A percentile compares a stretch with the other conserved stretches of the same genome.
Evolutionary conservation across 2,797 vertebrate genomes (phyloP).

Genomic region (Lepus oiostolus): DNA sequence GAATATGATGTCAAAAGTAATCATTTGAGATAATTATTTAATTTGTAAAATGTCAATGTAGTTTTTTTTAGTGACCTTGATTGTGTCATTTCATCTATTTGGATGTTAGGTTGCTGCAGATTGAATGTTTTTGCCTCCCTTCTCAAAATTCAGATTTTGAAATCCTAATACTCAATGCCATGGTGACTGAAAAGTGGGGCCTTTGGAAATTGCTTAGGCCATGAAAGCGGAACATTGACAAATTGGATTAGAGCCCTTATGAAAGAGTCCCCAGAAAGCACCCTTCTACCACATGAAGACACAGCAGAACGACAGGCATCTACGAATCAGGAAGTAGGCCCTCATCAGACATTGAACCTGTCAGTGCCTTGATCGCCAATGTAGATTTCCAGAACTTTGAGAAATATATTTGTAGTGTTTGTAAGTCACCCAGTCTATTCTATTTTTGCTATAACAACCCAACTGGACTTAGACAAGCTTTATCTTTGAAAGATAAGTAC

Average conservation of each 20-base stretch:
- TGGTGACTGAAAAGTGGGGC: not conserved
- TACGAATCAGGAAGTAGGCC: not conserved
- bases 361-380: not conserved
- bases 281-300: not conserved
- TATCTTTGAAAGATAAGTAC: not conserved
- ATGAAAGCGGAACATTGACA: not conserved
- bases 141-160: not conserved
- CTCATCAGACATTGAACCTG: not conserved
- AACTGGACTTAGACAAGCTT: not conserved
- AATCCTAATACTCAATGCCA: not conserved
- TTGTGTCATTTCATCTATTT: not conserved
- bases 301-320: not conserved
- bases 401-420: not conserved
- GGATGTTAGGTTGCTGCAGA: not conserved
- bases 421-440: not conserved
- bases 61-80: not conserved
- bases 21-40: slow-evolving; percentile 4
- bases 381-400: not conserved
- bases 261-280: not conserved
- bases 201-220: not conserved
- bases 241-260: not conserved
- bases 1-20: not conserved
- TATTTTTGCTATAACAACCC: not conserved
- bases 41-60: not conserved
- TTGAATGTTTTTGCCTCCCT: not conserved